Evolutionary conservation across 2,888 invertebrate species (phyloP), one percentile per base, ranked within the genome.

Genomic region (Agrotis puta): DNA sequence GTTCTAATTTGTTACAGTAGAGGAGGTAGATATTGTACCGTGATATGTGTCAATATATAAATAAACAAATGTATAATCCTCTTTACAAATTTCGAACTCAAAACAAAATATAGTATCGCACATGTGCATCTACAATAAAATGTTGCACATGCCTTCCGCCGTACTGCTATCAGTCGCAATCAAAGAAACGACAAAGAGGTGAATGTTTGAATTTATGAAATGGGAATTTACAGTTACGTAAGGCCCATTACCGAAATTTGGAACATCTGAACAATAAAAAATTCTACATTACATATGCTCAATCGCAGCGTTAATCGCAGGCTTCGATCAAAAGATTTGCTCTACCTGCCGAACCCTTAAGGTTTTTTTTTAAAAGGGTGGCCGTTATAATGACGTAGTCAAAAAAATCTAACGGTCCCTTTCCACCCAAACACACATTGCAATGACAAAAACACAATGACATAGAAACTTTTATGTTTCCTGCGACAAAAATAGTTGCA

Each of bases 321-420:
- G 85, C 88, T 88, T 91, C 88, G 92, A 95, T 94, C 93, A 85
- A 90, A 85, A 91, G 92, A 93, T 94, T 94, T 91, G 93, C 91
- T 92, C 91, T 96, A 95, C 95, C 95, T 95, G 95, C 92, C 78
- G 81, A 86, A 88, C 90, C 92, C 91, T 88, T 81, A 79, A 76
- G 77, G 86, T 93, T 95, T 94, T 94, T 93, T 89, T 39, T 39
- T 39, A 39, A 94, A 95, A 94, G 94, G 95, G 94, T 94, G 90
- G 88, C 93, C 92, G 92, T 94, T 93, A 94, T 93, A 89, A 92
- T 88, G 87, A 87, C 76, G 79, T 79, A 77, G 85, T 87, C 89
- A 93, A 95, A 78, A 94, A 95, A 94, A 92, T 88, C 83, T 94
- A 95, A 95, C 95, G 95, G 95, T 93, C 88, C 92, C 88, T 83